phyloP scores from a whole-genome alignment of 2,113 vertebrate species.

The Chaetorhynchus papuensis region DNA sequence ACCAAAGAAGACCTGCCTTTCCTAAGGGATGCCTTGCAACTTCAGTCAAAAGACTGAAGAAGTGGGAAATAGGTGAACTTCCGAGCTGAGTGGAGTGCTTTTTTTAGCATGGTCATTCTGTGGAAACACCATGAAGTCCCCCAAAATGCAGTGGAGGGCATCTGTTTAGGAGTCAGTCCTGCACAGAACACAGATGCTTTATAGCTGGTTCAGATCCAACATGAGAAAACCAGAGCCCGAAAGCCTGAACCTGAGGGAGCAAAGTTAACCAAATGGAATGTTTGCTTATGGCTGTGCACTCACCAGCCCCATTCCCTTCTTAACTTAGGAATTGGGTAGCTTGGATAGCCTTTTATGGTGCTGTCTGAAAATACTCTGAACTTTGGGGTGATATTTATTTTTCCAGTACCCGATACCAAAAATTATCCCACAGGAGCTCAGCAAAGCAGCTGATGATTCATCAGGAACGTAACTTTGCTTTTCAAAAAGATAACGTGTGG shows the following conservation, averaged over 20 bases:
- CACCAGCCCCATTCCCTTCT: not conserved
- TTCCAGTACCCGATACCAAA: constrained; percentile 1
- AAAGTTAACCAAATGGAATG: constrained; percentile 49
- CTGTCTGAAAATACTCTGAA: constrained; percentile 57
- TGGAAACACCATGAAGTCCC: not conserved
- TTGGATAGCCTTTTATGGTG: constrained; percentile 62
- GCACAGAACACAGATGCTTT: not conserved
- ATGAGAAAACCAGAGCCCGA: not conserved
- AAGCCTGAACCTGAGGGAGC: not conserved
- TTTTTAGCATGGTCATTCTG: not conserved
- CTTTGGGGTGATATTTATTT: constrained; percentile 40
- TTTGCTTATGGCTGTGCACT: not conserved
- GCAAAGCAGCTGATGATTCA: not conserved
- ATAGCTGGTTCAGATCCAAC: not conserved
- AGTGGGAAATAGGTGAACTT: not conserved
- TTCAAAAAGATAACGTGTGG: constrained; percentile 14
- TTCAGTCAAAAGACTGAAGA: not conserved
- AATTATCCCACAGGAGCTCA: constrained; percentile 51
- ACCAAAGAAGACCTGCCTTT: not conserved
- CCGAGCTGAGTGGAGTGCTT: not conserved
- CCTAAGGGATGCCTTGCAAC: not conserved
- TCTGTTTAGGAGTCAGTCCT: not conserved
- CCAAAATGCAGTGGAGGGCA: not conserved
- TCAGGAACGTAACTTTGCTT: not conserved
- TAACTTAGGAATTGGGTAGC: constrained; percentile 30